Conservation (phyloP, 2,797 vertebrate species). For the Poecile montanus region DNA sequence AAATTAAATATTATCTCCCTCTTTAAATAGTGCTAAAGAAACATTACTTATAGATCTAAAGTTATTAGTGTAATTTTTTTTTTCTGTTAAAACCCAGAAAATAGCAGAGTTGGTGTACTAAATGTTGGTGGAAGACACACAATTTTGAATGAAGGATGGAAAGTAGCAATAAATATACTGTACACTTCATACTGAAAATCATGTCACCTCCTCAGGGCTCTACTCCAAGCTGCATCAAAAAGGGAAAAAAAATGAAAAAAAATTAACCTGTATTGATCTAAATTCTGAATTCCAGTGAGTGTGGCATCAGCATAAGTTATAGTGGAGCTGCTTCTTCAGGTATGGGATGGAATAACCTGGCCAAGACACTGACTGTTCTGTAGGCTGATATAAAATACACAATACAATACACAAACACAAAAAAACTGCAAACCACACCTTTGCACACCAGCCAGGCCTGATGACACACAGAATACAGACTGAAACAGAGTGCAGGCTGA, state of each 20-base stretch:
- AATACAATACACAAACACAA: neutral
- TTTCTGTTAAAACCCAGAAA: neutral
- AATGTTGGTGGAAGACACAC: neutral
- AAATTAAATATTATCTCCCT: fast-evolving
- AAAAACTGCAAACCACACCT: neutral
- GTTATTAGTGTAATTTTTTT: neutral
- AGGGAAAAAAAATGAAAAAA: too few relatives aligned
- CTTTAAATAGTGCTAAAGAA: neutral
- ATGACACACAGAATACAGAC: neutral
- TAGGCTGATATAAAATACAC: fast-evolving
- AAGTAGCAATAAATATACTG: neutral
- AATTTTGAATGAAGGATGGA: neutral
- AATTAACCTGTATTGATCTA: fast-evolving
- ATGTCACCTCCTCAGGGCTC: neutral
- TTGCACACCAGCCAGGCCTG: neutral
- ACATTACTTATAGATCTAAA: neutral
- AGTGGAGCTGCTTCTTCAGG: neutral
- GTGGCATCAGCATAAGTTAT: neutral
- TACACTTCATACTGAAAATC: neutral
- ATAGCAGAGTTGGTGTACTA: neutral
- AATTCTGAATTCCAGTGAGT: neutral
- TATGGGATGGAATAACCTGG: neutral
- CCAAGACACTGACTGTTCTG: neutral
- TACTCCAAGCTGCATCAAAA: neutral
- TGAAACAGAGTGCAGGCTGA: neutral